These are phyloP conservation scores for Actinopyga echinites DNA, from an alignment of 53 echinoderm and acorn worm genomes.

Conservation along the genomic window DNA sequence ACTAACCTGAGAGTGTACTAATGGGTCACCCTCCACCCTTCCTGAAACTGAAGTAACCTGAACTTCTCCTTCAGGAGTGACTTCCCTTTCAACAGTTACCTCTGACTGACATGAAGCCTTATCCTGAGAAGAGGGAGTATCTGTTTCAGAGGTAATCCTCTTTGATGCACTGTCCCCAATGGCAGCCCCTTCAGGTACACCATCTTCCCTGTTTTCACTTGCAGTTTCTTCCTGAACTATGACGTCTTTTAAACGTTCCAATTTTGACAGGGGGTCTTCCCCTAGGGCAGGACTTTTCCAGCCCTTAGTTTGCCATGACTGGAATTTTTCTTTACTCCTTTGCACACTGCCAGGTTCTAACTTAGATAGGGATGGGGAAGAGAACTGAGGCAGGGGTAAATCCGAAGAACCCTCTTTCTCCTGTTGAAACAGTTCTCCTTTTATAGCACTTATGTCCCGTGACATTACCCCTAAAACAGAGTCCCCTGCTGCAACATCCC, in stretches of 20 bases:
- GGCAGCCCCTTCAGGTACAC: conserved; percentile 27
- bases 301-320: conserved; percentile 31
- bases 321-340: conserved; percentile 69
- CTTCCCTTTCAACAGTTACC: background rate
- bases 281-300: conserved; percentile 41
- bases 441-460: background rate
- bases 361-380: conserved; percentile 12
- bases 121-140: too few species aligned
- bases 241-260: conserved; percentile 13
- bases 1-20: background rate
- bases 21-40: background rate
- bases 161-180: background rate
- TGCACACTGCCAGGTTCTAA: conserved; percentile 64
- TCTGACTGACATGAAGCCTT: background rate
- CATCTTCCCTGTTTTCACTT: conserved; percentile 21
- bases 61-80: background rate
- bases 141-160: too few species aligned
- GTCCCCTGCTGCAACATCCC: background rate
- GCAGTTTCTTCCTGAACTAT: conserved; percentile 54
- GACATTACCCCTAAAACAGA: too few species aligned
- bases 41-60: background rate
- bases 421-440: background rate
- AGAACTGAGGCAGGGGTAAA: background rate
- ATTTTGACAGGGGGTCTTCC: background rate
- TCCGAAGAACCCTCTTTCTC: background rate